These are phyloP conservation scores for Gambusia holbrooki DNA, from an alignment of 2,113 vertebrate genomes.

Conservation along the genomic window DNA sequence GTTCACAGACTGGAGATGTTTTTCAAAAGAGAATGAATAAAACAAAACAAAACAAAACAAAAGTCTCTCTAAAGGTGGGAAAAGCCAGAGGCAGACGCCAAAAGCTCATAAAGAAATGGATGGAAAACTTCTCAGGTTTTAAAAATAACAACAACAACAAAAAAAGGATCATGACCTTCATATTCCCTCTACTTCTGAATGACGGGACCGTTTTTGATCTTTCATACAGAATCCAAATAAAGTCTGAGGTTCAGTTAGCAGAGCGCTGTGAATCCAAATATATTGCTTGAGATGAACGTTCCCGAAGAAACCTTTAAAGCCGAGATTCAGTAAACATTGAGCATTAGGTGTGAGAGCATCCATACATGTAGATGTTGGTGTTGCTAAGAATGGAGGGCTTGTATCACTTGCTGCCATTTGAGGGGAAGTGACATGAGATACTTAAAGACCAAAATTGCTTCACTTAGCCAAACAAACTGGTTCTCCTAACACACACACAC, in stretches of 20 bases:
- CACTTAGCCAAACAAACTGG: constrained; percentile 77
- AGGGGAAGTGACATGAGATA: constrained; percentile 80
- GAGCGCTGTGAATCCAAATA: background rate
- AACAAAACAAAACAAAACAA: too few species aligned
- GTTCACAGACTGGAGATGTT: background rate
- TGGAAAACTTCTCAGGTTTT: background rate
- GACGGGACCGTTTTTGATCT: background rate
- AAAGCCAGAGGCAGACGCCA: background rate
- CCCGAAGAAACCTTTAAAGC: constrained; percentile 22
- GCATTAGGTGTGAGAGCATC: background rate
- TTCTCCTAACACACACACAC: constrained; percentile 49
- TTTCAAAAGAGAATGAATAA: background rate
- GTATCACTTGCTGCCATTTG: constrained; percentile 71
- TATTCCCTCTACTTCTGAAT: background rate
- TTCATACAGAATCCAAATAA: background rate
- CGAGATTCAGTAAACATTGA: constrained; percentile 10
- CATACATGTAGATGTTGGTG: constrained; percentile 25
- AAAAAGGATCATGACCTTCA: background rate
- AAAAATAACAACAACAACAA: background rate
- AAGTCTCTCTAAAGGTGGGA: too few species aligned
- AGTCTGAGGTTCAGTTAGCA: background rate
- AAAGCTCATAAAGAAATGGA: background rate
- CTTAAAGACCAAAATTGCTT: constrained; percentile 78
- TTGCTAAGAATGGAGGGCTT: constrained; percentile 54
- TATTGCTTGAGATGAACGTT: background rate